Conservation (phyloP, 2,888 invertebrate species). For the Yponomeuta plumbellus region DNA sequence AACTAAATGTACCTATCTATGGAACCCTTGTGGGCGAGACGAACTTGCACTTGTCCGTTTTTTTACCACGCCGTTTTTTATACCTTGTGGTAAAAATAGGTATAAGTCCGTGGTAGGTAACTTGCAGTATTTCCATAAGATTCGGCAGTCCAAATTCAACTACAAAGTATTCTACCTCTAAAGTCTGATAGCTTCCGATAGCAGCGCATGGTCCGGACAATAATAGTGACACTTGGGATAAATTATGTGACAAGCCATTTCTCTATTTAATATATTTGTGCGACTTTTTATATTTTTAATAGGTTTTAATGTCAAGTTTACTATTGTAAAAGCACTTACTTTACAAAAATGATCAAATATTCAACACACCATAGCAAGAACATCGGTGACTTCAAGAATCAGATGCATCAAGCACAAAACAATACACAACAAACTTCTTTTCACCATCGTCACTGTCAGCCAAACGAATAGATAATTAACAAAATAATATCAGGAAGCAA, state of each 20-base stretch:
- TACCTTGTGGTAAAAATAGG: no score
- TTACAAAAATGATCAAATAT: slow-evolving; percentile 12
- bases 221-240: background rate
- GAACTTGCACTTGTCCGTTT: no score
- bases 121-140: no score
- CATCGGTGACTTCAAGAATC: slow-evolving; percentile 39
- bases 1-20: no score
- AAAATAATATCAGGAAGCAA: slow-evolving; percentile 18
- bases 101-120: no score
- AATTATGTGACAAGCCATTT: background rate
- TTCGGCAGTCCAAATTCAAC: background rate
- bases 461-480: slow-evolving; percentile 15
- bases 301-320: no score
- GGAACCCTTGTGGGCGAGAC: no score
- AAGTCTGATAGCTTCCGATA: background rate
- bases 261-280: background rate
- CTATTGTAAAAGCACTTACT: background rate
- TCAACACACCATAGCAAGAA: slow-evolving; percentile 47
- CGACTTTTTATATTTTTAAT: no score
- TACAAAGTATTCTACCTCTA: background rate
- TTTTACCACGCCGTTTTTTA: no score
- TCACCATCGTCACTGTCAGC: slow-evolving; percentile 16
- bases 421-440: slow-evolving; percentile 14
- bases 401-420: slow-evolving; percentile 18
- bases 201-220: background rate